A percentile compares a stretch with the other conserved stretches of the same genome.
phyloP scores from a whole-genome alignment of 2,113 vertebrate genomes.

The Shinisaurus crocodilurus region DNA sequence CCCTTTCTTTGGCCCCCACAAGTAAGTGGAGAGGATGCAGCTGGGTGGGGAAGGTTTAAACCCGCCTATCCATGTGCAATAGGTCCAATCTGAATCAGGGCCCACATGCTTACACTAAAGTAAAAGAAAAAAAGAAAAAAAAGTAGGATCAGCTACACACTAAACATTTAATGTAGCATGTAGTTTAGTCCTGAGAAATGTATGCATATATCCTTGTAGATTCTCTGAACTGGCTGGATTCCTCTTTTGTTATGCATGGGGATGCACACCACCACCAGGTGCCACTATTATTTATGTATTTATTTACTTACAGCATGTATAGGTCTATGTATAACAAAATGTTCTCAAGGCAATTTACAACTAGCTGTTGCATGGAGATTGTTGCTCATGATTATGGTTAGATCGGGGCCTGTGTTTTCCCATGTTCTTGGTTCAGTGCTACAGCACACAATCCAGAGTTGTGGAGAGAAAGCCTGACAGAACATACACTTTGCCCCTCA shows the following conservation, averaged over 20 bases:
- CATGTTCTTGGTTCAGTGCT: not conserved
- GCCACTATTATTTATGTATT: not conserved
- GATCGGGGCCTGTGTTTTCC: not conserved
- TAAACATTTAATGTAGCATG: too few species aligned
- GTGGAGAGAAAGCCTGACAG: too few species aligned
- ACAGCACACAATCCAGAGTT: not conserved
- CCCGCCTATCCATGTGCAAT: too few species aligned
- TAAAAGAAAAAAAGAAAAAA: too few species aligned
- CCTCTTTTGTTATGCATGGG: not conserved
- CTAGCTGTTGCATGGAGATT: not conserved
- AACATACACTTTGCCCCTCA: too few species aligned
- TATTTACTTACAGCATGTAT: not conserved
- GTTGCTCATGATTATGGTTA: not conserved
- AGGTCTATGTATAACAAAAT: not conserved
- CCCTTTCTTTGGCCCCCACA: too few species aligned
- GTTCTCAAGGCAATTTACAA: not conserved
- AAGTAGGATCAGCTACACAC: too few species aligned
- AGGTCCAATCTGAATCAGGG: too few species aligned
- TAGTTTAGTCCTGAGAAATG: not conserved
- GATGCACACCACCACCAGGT: not conserved
- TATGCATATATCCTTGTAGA: not conserved
- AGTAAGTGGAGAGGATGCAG: too few species aligned
- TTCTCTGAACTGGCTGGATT: not conserved
- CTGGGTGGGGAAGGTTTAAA: not conserved
- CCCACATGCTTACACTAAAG: too few species aligned